Conservation (phyloP, 2,797 vertebrate species). For the Rhincodon typus region DNA sequence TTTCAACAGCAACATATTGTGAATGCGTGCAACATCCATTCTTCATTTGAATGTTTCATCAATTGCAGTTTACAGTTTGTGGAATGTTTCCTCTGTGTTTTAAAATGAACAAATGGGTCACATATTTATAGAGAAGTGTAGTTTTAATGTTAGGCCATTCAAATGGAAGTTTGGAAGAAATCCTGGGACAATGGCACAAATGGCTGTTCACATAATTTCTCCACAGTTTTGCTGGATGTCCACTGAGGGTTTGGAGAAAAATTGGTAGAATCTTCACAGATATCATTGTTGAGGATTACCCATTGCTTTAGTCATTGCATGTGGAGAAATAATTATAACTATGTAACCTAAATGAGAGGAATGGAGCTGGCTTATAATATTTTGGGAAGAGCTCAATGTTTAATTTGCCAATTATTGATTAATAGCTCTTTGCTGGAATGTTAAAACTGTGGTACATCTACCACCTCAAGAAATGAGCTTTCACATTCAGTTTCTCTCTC, state of each 20-base stretch:
- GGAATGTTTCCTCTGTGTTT: not conserved
- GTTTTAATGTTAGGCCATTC: not conserved
- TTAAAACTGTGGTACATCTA: not conserved
- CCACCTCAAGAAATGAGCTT: not conserved
- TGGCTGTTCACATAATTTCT: not conserved
- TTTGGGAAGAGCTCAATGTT: not conserved
- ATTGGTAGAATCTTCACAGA: not conserved
- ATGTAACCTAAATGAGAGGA: not conserved
- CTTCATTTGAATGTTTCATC: not conserved
- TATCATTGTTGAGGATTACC: not conserved
- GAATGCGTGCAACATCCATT: not conserved
- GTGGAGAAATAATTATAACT: not conserved
- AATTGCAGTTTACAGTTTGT: not conserved
- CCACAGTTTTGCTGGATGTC: not conserved
- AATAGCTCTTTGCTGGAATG: not conserved
- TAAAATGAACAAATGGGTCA: not conserved
- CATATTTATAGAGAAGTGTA: not conserved
- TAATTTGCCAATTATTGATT: not conserved
- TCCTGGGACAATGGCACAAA: not conserved
- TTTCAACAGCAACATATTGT: not conserved
- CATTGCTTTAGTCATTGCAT: not conserved
- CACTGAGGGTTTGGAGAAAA: not conserved
- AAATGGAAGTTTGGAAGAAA: no score
- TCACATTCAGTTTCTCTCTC: not conserved
- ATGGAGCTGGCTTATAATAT: not conserved